A percentile compares a stretch with the other conserved stretches of the same genome.
Conservation (phyloP, 2,888 invertebrate species). For the Leptinotarsa peninsularis region DNA sequence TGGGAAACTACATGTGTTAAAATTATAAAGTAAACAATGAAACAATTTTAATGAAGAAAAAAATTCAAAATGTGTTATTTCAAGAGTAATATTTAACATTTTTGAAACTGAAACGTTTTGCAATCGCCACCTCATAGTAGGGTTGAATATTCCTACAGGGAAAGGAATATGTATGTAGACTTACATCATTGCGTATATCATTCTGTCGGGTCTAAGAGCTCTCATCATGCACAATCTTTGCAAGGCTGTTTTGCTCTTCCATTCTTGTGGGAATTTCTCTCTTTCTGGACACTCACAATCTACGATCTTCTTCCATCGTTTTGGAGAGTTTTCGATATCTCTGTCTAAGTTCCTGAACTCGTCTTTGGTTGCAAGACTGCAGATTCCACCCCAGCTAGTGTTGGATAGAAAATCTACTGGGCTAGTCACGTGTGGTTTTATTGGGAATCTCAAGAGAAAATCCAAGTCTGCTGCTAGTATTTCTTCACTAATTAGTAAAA, state of each 20-base stretch:
- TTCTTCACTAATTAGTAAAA: conserved; percentile 88
- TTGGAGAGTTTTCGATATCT: conserved; percentile 96
- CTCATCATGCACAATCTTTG: conserved; percentile 96
- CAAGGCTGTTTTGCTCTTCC: conserved; percentile 95
- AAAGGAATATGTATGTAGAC: conserved; percentile 54
- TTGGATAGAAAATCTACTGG: conserved; percentile 96
- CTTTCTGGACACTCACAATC: conserved; percentile 95
- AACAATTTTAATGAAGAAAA: too few relatives aligned
- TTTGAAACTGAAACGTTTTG: too few relatives aligned
- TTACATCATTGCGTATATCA: conserved; percentile 95
- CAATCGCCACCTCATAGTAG: too few relatives aligned
- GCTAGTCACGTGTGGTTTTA: conserved; percentile 91
- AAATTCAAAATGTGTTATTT: too few relatives aligned
- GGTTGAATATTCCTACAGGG: too few relatives aligned
- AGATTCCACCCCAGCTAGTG: conserved; percentile 94
- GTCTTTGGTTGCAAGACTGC: conserved; percentile 88
- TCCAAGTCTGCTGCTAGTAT: conserved; percentile 88
- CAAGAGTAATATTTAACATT: too few relatives aligned
- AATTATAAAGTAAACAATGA: too few relatives aligned
- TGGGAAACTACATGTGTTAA: too few relatives aligned
- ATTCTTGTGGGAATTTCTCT: conserved; percentile 97
- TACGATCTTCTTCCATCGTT: conserved; percentile 96
- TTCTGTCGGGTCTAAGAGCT: conserved; percentile 92
- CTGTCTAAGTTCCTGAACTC: conserved; percentile 94
- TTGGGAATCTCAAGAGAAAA: conserved; percentile 91